Percentiles rank a stretch among this genome's conserved stretches.
phyloP scores from a whole-genome alignment of 2,113 vertebrate species.

The Turdus rufiventris region DNA sequence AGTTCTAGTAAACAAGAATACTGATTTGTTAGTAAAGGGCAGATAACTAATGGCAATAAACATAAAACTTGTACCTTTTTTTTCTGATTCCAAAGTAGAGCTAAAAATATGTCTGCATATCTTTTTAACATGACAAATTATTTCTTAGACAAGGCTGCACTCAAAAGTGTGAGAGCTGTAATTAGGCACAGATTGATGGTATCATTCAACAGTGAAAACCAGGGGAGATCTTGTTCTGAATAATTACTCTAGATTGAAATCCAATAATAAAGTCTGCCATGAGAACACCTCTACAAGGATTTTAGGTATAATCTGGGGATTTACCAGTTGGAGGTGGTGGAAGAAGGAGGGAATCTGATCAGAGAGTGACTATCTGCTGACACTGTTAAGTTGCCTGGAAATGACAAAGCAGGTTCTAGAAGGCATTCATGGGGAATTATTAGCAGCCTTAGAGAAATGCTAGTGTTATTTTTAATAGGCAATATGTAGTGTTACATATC shows the following conservation, averaged over 20 bases:
- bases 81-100: not conserved
- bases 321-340: not conserved
- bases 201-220: not conserved
- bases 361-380: not conserved
- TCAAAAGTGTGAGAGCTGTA: not conserved
- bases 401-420: not conserved
- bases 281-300: not conserved
- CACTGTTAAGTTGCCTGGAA: not conserved
- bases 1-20: not conserved
- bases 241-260: not conserved
- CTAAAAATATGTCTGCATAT: not conserved
- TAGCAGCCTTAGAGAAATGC: not conserved
- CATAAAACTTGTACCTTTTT: not conserved
- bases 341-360: not conserved
- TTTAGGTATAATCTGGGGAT: not conserved
- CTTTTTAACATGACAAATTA: not conserved
- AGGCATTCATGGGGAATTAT: not conserved
- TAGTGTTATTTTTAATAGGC: not conserved
- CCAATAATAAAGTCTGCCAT: not conserved
- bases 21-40: not conserved
- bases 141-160: not conserved
- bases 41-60: not conserved
- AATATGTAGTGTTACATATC: not conserved
- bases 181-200: not conserved
- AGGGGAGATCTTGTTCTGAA: not conserved